phyloP scores from a whole-genome alignment of 2,888 invertebrate genomes.

The Penaeus monodon region DNA sequence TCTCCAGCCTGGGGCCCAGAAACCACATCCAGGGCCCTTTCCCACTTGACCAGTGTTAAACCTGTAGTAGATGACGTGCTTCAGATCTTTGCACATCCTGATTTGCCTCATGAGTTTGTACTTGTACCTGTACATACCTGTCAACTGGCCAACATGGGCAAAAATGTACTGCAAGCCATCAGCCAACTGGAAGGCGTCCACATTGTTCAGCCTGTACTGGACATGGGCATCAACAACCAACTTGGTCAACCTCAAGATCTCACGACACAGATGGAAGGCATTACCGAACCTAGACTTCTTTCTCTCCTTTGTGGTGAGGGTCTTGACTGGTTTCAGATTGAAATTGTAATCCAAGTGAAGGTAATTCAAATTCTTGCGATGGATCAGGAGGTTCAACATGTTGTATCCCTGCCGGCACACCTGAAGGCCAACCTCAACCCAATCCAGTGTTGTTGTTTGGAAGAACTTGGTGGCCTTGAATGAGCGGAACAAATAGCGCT shows the following conservation, averaged over 20 bases:
- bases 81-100: slow-evolving; percentile 99
- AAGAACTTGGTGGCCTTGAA: slow-evolving; percentile 99
- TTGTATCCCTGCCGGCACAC: slow-evolving; percentile 98
- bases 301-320: slow-evolving; percentile 98
- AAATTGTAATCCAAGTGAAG: slow-evolving; percentile 99
- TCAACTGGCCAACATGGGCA: slow-evolving; percentile 98
- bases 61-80: slow-evolving; percentile 98
- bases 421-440: slow-evolving; percentile 99
- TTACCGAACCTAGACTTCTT: slow-evolving; percentile 98
- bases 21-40: slow-evolving; percentile 97
- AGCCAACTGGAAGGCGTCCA: slow-evolving; percentile 97
- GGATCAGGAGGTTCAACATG: slow-evolving; percentile 98
- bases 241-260: slow-evolving; percentile 97
- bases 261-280: slow-evolving; percentile 98
- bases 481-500: slow-evolving; percentile 83
- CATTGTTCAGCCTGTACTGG: slow-evolving; percentile 98
- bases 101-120: slow-evolving; percentile 99
- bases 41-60: slow-evolving; percentile 99
- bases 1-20: slow-evolving; percentile 99
- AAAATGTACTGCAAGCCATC: slow-evolving; percentile 99
- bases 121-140: slow-evolving; percentile 99
- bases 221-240: slow-evolving; percentile 99
- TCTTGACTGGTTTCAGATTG: slow-evolving; percentile 99
- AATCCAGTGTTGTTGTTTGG: slow-evolving; percentile 98
- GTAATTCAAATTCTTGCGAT: slow-evolving; percentile 99